These are phyloP conservation scores for Lerista edwardsae DNA, from an alignment of 2,797 vertebrate genomes.

Conservation along the genomic window DNA sequence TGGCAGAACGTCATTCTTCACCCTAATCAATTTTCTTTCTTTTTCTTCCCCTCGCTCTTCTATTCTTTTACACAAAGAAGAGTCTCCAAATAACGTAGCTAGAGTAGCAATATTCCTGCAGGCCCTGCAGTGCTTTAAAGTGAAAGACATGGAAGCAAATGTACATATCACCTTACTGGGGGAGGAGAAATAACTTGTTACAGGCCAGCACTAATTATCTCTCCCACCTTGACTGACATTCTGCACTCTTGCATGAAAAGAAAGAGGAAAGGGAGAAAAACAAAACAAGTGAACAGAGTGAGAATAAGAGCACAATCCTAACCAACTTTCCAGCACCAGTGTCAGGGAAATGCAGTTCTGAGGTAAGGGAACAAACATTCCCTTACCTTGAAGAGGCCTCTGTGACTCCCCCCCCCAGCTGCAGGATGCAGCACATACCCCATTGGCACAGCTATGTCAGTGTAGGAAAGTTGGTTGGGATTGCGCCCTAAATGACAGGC, in stretches of 20 bases:
- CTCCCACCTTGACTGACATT: neutral
- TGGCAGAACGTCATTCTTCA: slow-evolving; percentile 63
- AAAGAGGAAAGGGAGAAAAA: neutral
- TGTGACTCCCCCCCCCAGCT: no score
- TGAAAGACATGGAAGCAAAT: slow-evolving; percentile 9
- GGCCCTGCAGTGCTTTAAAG: neutral
- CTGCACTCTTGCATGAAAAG: neutral
- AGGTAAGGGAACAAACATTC: no score
- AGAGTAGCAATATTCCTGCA: neutral
- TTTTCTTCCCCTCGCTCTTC: rapidly evolving
- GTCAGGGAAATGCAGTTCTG: no score
- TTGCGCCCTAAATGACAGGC: neutral
- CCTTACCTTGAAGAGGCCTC: no score
- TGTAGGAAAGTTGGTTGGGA: no score
- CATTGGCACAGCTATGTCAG: no score
- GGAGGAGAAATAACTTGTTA: neutral
- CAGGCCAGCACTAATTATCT: neutral
- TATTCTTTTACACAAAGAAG: neutral
- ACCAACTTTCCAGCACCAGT: no score
- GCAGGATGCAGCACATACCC: no score
- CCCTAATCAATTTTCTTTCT: slow-evolving; percentile 27
- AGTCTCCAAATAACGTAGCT: slow-evolving; percentile 31
- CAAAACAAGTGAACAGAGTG: neutral
- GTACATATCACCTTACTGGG: neutral
- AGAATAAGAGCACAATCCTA: no score